Conservation (phyloP, 2,797 vertebrate species). For the Pseudochromis fuscus region DNA sequence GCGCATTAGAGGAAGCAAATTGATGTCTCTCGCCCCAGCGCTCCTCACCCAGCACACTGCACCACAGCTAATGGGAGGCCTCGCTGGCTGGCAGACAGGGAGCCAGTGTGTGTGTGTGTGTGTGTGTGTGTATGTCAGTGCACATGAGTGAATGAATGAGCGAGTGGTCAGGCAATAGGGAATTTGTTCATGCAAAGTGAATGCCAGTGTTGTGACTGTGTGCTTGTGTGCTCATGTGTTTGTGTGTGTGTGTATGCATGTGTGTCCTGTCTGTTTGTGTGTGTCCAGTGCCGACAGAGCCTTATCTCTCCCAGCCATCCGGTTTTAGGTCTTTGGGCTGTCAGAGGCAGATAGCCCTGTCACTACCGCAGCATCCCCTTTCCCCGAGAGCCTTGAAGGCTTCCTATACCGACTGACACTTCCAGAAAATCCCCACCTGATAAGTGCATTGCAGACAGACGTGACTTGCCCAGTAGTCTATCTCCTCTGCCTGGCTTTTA, state of each 20-base stretch:
- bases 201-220: slow-evolving; percentile 69
- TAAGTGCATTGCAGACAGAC: slow-evolving; percentile 76
- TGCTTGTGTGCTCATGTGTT: slow-evolving; percentile 25
- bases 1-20: slow-evolving; percentile 87
- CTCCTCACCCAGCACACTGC: slow-evolving; percentile 81
- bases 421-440: slow-evolving; percentile 80
- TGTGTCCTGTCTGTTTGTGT: slow-evolving; percentile 61
- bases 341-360: slow-evolving; percentile 83
- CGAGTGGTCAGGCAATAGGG: slow-evolving; percentile 75
- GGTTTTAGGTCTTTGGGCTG: slow-evolving; percentile 81
- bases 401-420: slow-evolving; percentile 77
- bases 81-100: slow-evolving; percentile 76
- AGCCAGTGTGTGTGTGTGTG: slow-evolving; percentile 49
- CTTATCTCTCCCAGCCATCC: slow-evolving; percentile 82
- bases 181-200: slow-evolving; percentile 82
- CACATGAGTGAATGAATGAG: slow-evolving; percentile 73
- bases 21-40: slow-evolving; percentile 85
- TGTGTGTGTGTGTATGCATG: slow-evolving; percentile 31
- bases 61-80: slow-evolving; percentile 83
- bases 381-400: slow-evolving; percentile 77
- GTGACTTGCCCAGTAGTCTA: slow-evolving; percentile 61
- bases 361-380: slow-evolving; percentile 74
- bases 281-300: slow-evolving; percentile 66
- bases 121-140: slow-evolving; percentile 52
- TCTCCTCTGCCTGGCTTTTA: slow-evolving; percentile 67